A percentile compares a stretch with the other conserved stretches of the same genome.
These are phyloP conservation scores for Nomada ruficornis DNA, from an alignment of 2,888 invertebrate genomes.

Conservation along the genomic window DNA sequence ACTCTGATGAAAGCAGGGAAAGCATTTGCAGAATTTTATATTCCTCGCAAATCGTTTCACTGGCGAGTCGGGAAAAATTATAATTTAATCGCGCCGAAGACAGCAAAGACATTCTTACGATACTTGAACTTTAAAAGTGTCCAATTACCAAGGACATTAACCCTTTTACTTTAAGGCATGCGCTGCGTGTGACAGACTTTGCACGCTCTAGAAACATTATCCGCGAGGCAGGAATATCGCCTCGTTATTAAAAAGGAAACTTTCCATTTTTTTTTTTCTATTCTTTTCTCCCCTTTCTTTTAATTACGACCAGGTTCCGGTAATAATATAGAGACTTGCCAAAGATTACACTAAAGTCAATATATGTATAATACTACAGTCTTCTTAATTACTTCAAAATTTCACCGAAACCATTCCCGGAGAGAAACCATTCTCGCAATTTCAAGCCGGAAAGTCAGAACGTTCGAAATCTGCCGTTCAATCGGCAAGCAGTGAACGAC, in stretches of 20 bases:
- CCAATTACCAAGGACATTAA: slow-evolving; percentile 31
- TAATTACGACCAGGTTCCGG: too few species aligned
- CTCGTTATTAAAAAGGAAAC: not conserved
- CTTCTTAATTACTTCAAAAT: not conserved
- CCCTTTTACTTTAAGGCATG: slow-evolving; percentile 24
- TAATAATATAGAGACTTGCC: not conserved
- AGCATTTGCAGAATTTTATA: not conserved
- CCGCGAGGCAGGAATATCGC: too few species aligned
- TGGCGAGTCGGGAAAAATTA: too few species aligned
- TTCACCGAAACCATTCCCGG: slow-evolving; percentile 10
- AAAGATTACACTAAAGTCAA: not conserved
- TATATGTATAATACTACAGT: too few species aligned
- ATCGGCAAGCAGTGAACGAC: slow-evolving; percentile 27
- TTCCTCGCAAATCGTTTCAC: not conserved
- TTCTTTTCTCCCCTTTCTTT: too few species aligned
- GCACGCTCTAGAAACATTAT: not conserved
- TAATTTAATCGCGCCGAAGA: not conserved
- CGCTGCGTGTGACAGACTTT: slow-evolving; percentile 7
- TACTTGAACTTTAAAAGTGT: slow-evolving; percentile 32
- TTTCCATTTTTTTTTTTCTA: too few species aligned
- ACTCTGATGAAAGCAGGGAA: too few species aligned
- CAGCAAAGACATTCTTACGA: not conserved
- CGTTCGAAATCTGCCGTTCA: slow-evolving; percentile 25
- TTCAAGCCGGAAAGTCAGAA: slow-evolving; percentile 29
- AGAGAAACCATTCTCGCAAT: too few species aligned